Evolutionary conservation across 2,888 invertebrate genomes (phyloP), one percentile per base, ranked within the genome.

Genomic region (Drosophila fungiperda): DNA sequence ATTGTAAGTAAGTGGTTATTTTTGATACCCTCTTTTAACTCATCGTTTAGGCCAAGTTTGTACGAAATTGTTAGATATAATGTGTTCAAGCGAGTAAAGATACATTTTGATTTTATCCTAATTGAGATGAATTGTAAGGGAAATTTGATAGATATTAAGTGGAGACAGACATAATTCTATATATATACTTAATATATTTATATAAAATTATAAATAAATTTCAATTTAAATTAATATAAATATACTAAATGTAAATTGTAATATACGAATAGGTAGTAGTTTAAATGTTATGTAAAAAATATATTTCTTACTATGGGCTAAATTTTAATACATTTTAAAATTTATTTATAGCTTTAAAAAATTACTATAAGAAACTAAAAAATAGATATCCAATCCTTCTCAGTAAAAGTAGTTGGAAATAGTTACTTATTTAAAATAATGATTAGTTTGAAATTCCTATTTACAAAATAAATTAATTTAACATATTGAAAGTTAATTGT

Each of bases 1-100:
- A 35, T 23, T 8, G 11, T 12, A 8, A 59, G 23, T 35, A 50
- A 45, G 45, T 26, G 77, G 17, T 40, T 54, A 52, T 64, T 7
- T 40, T 26, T 8, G 8, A 45, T 23, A 20, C 20, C 33, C 20
- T 9, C 33, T 33, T 5, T 52, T 12, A 52, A 52, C 20, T 8
- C 32, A 20, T 33, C 33, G 33, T 33, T 52, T 32, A 52, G 52
- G 12, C 8, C 20, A 33, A 20, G 15, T 20, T 52, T 52, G 15
- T 20, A 20, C 20, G 9, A 52, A 52, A 33, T 15, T 20, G 8
- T 33, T 15, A 20, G 2, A 20, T 20, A 9, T 12, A 8, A 52
- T 32, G 12, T n/a, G 11, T 11, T 50, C 1, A 26, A 29, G 6
- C 12, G 0, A 8, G 0, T 15, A 5, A 20, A 15, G 20, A 20